A percentile compares a stretch with the other conserved stretches of the same genome.
Evolutionary conservation across 2,113 vertebrate genomes (phyloP).

Genomic region (Clupea harengus): DNA sequence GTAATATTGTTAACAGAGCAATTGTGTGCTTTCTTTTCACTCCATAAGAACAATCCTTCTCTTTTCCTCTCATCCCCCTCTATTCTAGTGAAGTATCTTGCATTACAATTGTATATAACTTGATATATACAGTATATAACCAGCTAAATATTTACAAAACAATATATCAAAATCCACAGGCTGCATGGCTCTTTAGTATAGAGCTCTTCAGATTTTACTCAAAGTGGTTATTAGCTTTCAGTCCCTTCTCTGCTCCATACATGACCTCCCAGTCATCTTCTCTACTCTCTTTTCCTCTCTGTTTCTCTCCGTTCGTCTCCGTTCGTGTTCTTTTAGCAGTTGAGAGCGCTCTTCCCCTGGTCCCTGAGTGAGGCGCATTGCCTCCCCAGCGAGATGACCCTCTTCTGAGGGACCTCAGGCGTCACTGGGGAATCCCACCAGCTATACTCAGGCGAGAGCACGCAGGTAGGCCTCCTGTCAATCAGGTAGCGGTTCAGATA

Average conservation of each 20-base stretch:
- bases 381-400: constrained; percentile 63
- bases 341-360: background rate
- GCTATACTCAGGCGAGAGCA: constrained; percentile 77
- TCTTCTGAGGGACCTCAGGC: constrained; percentile 54
- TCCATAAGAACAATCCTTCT: background rate
- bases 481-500: constrained; percentile 76
- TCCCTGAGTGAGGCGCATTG: constrained; percentile 39
- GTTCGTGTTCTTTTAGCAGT: background rate
- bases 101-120: background rate
- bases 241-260: background rate
- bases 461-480: constrained; percentile 63
- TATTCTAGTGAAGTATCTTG: background rate
- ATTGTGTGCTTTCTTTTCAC: background rate
- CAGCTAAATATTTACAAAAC: background rate
- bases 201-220: background rate
- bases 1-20: background rate
- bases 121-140: background rate
- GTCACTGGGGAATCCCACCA: constrained; percentile 66
- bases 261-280: background rate
- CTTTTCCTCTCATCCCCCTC: background rate
- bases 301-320: background rate
- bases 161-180: background rate
- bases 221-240: background rate
- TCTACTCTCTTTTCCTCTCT: constrained; percentile 38
- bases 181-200: background rate